These are phyloP conservation scores for Aptenodytes patagonicus DNA, from an alignment of 2,113 vertebrate genomes.

Conservation along the genomic window DNA sequence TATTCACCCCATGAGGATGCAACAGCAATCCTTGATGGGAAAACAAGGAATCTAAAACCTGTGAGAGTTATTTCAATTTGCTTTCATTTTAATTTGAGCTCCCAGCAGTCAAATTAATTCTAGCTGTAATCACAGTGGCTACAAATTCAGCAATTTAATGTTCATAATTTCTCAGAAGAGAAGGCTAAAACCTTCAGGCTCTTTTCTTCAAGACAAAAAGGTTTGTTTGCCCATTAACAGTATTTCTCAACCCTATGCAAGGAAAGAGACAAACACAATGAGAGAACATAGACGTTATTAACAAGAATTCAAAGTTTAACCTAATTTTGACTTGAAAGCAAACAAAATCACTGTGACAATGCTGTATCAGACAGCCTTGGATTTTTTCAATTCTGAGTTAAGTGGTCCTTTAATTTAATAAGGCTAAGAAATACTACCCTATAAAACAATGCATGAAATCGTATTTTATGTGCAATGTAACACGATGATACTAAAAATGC, in stretches of 20 bases:
- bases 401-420: neutral
- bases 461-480: neutral
- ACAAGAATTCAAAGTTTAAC: neutral
- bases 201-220: neutral
- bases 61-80: neutral
- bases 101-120: neutral
- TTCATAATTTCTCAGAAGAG: neutral
- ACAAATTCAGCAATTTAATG: neutral
- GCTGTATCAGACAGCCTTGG: neutral
- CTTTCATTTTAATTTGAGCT: conserved; percentile 3
- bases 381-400: neutral
- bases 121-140: neutral
- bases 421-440: neutral
- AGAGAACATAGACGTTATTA: neutral
- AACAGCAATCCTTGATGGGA: neutral
- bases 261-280: neutral
- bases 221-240: neutral
- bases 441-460: neutral
- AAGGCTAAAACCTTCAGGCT: neutral
- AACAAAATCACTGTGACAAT: neutral
- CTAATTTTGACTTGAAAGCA: neutral
- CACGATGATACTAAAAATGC: neutral
- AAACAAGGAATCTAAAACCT: conserved; percentile 2
- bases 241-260: neutral
- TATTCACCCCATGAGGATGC: neutral